A percentile compares a stretch with the other conserved stretches of the same genome.
phyloP scores from a whole-genome alignment of 1,140 invertebrate species.

The Lordiphosa stackelbergi region DNA sequence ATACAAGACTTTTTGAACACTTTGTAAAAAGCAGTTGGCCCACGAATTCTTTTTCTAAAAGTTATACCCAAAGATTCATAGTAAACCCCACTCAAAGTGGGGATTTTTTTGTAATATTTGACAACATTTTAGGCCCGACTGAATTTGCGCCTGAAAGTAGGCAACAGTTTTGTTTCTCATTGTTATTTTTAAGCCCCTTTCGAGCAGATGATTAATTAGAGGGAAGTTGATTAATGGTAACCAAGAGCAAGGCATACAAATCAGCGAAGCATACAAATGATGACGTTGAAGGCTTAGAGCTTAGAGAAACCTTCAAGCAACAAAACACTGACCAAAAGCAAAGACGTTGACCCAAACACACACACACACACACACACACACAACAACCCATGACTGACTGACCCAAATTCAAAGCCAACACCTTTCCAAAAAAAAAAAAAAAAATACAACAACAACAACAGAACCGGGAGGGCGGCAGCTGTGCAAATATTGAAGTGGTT shows the following conservation, averaged over 20 bases:
- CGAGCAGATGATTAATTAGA: conserved; percentile 6
- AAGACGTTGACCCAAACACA: conserved; percentile 12
- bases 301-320: conserved; percentile 17
- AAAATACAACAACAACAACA: conserved; percentile 4
- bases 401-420: conserved; percentile 44
- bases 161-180: conserved; percentile 2
- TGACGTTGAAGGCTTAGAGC: conserved; percentile 10
- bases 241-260: neutral
- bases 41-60: no score
- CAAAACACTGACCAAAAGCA: conserved; percentile 32
- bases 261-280: conserved; percentile 5
- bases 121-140: no score
- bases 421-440: conserved; percentile 16
- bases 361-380: conserved; percentile 13
- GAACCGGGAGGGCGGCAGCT: conserved; percentile 28
- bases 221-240: conserved; percentile 10
- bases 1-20: no score
- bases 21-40: no score
- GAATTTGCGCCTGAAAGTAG: conserved; percentile 1
- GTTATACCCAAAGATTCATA: no score
- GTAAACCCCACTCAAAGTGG: no score
- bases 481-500: conserved; percentile 49
- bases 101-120: no score
- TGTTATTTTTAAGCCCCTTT: neutral
- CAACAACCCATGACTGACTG: conserved; percentile 23